Conservation (phyloP, 2,888 invertebrate species). For the Diloba caeruleocephala region DNA sequence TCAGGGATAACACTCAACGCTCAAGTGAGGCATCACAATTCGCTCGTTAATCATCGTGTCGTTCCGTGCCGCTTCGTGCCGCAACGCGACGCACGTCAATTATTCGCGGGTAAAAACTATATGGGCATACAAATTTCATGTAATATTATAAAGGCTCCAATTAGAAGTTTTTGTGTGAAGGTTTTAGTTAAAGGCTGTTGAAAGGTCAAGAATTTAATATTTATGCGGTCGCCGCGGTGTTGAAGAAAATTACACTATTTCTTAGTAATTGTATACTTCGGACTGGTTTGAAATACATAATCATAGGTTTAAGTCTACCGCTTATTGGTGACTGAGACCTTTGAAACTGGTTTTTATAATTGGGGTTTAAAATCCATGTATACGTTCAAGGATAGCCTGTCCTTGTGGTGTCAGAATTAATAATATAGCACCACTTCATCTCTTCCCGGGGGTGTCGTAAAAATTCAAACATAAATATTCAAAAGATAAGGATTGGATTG, state of each 20-base stretch:
- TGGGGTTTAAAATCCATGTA: too few relatives aligned
- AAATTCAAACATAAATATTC: too few relatives aligned
- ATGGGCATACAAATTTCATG: constrained; percentile 9
- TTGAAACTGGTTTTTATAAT: too few relatives aligned
- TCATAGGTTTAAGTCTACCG: neutral
- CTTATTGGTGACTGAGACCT: too few relatives aligned
- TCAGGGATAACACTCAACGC: constrained; percentile 23
- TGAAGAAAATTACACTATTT: neutral
- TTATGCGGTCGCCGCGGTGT: neutral
- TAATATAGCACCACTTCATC: too few relatives aligned
- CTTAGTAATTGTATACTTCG: neutral
- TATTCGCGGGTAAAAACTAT: constrained; percentile 16
- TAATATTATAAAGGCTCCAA: neutral
- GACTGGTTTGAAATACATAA: constrained; percentile 11
- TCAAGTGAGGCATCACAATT: constrained; percentile 42
- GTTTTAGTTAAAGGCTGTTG: neutral
- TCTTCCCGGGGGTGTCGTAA: too few relatives aligned
- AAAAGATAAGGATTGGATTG: too few relatives aligned
- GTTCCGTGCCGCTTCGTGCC: constrained; percentile 13
- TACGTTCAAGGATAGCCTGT: too few relatives aligned
- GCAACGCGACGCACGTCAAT: constrained; percentile 20
- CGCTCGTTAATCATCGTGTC: constrained; percentile 43
- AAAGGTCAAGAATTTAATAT: constrained; percentile 6
- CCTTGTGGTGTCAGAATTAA: too few relatives aligned
- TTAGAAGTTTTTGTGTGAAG: neutral